These are phyloP conservation scores for Madoqua kirkii DNA, from an alignment of 2,113 vertebrate species.

Conservation along the genomic window DNA sequence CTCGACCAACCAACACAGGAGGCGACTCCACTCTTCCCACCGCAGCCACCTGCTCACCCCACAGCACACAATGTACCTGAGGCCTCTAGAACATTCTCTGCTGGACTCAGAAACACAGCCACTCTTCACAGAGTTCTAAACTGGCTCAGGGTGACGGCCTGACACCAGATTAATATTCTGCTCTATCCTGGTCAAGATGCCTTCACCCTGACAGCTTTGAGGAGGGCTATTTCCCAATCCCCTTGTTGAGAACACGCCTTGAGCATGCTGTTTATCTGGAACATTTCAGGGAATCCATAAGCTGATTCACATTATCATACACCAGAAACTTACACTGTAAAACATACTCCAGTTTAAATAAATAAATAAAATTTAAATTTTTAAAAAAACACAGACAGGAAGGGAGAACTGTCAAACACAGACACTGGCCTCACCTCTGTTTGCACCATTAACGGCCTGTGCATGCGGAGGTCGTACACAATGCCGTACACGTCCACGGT, in stretches of 20 bases:
- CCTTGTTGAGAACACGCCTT: background rate
- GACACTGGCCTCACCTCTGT: conserved; percentile 87
- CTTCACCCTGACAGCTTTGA: background rate
- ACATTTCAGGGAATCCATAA: background rate
- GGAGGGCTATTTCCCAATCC: background rate
- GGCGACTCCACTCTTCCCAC: background rate
- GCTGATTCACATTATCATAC: background rate
- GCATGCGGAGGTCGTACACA: conserved; percentile 93
- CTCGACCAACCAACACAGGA: background rate
- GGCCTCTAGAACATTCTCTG: background rate
- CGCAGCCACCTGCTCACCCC: background rate
- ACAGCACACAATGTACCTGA: background rate
- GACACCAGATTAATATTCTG: background rate
- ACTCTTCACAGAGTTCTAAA: background rate
- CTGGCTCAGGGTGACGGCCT: background rate
- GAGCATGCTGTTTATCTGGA: background rate
- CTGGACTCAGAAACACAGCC: background rate
- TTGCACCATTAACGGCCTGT: conserved; percentile 95
- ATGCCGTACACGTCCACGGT: conserved; percentile 89
- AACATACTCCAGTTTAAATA: background rate
- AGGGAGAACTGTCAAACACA: fast-evolving
- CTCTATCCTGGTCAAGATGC: background rate
- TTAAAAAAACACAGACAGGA: fast-evolving
- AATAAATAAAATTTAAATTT: background rate
- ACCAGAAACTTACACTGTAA: background rate